Conservation (phyloP, 2,113 vertebrate species). For the Peucedramus taeniatus region DNA sequence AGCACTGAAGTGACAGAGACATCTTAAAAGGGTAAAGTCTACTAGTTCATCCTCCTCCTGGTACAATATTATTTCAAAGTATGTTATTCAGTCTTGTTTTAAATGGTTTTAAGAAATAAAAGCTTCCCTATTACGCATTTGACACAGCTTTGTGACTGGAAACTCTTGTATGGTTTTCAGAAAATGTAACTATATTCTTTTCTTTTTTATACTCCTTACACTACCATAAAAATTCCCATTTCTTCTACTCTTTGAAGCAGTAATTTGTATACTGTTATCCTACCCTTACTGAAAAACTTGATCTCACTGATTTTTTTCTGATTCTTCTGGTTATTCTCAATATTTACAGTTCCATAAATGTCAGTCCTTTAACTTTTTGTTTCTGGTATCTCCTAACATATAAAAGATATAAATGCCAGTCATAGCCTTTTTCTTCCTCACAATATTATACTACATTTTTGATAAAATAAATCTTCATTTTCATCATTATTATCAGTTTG, state of each 20-base stretch:
- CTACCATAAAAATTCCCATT: background rate
- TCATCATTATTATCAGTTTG: background rate
- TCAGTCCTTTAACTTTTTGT: background rate
- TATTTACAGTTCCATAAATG: background rate
- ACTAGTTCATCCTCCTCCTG: background rate
- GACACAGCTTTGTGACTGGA: background rate
- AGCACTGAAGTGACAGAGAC: background rate
- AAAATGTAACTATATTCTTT: background rate
- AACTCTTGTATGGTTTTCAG: background rate
- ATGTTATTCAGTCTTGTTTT: background rate
- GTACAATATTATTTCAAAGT: background rate
- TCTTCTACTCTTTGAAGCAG: background rate
- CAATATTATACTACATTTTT: background rate
- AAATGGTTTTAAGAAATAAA: background rate
- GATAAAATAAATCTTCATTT: background rate
- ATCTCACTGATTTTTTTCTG: background rate
- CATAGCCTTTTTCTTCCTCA: background rate
- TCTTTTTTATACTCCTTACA: background rate
- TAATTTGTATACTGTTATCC: background rate
- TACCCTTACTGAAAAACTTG: background rate
- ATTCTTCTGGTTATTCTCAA: background rate
- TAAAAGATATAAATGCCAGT: background rate
- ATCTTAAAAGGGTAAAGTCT: background rate
- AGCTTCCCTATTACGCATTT: background rate
- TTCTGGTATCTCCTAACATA: background rate